phyloP scores from a whole-genome alignment of 2,888 invertebrate species.

The Saturnia japonica region DNA sequence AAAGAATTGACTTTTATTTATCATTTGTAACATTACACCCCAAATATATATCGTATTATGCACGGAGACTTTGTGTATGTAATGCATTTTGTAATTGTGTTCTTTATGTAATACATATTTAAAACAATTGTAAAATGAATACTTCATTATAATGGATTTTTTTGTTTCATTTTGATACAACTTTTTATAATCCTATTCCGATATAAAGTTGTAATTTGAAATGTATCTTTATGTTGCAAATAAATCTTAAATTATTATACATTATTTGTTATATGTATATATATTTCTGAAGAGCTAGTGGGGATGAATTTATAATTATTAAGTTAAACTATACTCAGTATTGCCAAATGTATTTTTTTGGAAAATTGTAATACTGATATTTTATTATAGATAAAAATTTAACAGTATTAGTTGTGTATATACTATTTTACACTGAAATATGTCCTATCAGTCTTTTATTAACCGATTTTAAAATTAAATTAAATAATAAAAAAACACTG shows the following conservation, averaged over 20 bases:
- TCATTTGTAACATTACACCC: no score
- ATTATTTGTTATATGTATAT: not conserved
- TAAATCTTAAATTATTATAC: not conserved
- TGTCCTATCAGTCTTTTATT: no score
- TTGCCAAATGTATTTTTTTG: not conserved
- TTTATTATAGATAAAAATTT: not conserved
- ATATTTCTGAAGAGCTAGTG: not conserved
- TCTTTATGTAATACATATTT: no score
- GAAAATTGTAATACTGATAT: not conserved
- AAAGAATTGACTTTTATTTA: not conserved
- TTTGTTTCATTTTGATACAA: no score
- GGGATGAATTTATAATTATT: slow-evolving; percentile 1
- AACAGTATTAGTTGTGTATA: not conserved
- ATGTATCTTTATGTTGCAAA: not conserved
- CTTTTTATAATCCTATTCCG: not conserved
- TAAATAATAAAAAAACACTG: not conserved
- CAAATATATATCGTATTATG: not conserved
- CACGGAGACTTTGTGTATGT: not conserved
- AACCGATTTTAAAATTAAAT: no score
- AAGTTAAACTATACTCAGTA: not conserved
- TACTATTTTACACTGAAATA: not conserved
- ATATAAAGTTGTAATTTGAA: not conserved
- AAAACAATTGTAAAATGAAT: no score
- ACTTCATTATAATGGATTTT: no score
- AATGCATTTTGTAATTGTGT: no score